A percentile compares a stretch with the other conserved stretches of the same genome.
Evolutionary conservation across 2,113 vertebrate species (phyloP).

Genomic region (Puffinus mauretanicus): DNA sequence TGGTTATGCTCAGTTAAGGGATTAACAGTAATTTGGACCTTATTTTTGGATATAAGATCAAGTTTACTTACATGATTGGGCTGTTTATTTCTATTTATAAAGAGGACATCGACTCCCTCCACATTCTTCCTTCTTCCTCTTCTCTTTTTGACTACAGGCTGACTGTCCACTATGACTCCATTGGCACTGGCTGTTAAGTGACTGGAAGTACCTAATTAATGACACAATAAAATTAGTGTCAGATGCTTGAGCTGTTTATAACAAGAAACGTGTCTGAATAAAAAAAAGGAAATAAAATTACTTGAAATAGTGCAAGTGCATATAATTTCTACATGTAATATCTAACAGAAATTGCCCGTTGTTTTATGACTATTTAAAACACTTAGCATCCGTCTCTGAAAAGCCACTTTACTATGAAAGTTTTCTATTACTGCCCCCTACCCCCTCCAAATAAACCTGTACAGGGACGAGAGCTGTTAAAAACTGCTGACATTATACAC

Average conservation of each 20-base stretch:
- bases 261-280: background rate
- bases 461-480: background rate
- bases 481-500: background rate
- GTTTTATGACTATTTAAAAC: background rate
- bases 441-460: background rate
- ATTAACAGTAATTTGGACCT: background rate
- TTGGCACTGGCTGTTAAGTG: slow-evolving; percentile 83
- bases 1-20: background rate
- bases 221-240: background rate
- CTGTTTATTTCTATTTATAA: slow-evolving; percentile 84
- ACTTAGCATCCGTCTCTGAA: background rate
- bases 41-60: background rate
- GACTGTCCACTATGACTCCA: slow-evolving; percentile 82
- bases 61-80: slow-evolving; percentile 83
- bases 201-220: slow-evolving; percentile 75
- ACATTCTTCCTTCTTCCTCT: slow-evolving; percentile 96
- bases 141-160: slow-evolving; percentile 89
- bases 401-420: background rate
- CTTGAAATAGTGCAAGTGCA: background rate
- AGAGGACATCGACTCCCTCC: slow-evolving; percentile 91
- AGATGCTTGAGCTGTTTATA: background rate
- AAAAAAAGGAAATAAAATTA: background rate
- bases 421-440: background rate
- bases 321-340: background rate
- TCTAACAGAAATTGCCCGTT: background rate